These are phyloP conservation scores for Pheosia gnoma DNA, from an alignment of 2,888 invertebrate species.

Conservation along the genomic window DNA sequence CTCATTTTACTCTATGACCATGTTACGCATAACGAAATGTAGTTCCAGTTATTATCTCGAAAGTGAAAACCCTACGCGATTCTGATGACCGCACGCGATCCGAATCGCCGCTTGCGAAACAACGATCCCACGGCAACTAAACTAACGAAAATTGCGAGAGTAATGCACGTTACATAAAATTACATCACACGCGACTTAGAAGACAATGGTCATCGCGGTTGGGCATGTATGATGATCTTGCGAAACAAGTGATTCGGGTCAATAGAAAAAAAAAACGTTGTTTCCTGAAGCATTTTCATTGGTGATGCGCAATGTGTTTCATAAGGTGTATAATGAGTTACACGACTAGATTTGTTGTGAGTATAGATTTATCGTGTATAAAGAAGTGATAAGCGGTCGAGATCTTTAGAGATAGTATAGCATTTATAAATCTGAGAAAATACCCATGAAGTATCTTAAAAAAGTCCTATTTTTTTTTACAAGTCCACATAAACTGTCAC, in stretches of 20 bases:
- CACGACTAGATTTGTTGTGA: no score
- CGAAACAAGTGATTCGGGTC: slow-evolving; percentile 43
- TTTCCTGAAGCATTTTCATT: slow-evolving; percentile 23
- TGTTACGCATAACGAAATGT: no score
- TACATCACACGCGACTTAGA: slow-evolving; percentile 51
- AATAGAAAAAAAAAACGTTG: slow-evolving; percentile 15
- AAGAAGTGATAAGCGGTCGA: no score
- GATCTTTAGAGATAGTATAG: no score
- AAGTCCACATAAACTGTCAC: no score
- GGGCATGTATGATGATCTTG: slow-evolving; percentile 41
- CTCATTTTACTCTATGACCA: no score
- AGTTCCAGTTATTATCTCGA: not conserved
- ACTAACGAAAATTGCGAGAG: slow-evolving; percentile 55
- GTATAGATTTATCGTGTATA: no score
- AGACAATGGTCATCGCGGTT: slow-evolving; percentile 45
- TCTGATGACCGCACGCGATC: slow-evolving; percentile 33
- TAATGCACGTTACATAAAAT: slow-evolving; percentile 59
- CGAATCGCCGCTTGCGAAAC: slow-evolving; percentile 54
- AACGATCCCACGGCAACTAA: slow-evolving; percentile 63
- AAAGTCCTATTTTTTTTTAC: no score
- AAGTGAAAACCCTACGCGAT: slow-evolving; percentile 4
- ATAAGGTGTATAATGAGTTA: not conserved
- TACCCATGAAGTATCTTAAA: no score
- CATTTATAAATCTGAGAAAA: no score
- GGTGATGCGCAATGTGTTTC: not conserved